Percentiles rank a stretch among this genome's conserved stretches.
These are phyloP conservation scores for Saturnia pavonia DNA, from an alignment of 2,888 invertebrate species.

Conservation along the genomic window DNA sequence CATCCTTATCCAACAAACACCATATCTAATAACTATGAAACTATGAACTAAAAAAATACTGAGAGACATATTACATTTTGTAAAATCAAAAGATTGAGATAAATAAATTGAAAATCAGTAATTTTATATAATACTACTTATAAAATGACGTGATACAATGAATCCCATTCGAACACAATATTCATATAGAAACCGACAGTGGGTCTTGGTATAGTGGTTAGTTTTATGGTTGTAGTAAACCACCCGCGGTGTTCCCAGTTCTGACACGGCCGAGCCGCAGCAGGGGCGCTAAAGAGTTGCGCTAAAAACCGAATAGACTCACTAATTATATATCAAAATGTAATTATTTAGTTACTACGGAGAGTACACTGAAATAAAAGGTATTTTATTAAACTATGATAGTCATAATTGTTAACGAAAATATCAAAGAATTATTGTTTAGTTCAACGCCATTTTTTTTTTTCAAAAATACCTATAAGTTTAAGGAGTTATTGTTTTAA, in stretches of 20 bases:
- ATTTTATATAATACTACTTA: conserved; percentile 12
- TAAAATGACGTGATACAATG: conserved; percentile 49
- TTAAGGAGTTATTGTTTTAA: not conserved
- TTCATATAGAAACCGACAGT: conserved; percentile 49
- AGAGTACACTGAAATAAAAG: not conserved
- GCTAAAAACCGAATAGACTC: conserved; percentile 45
- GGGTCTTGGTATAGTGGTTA: conserved; percentile 62
- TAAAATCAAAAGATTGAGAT: not conserved
- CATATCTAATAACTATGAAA: too few relatives aligned
- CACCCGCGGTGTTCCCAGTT: conserved; percentile 63
- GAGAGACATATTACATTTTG: too few relatives aligned
- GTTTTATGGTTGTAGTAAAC: conserved; percentile 68
- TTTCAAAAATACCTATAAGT: not conserved
- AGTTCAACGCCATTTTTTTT: not conserved
- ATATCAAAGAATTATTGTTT: not conserved
- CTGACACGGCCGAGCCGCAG: conserved; percentile 21
- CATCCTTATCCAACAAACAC: too few relatives aligned
- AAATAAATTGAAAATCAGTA: not conserved
- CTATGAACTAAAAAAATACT: too few relatives aligned
- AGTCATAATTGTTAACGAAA: not conserved
- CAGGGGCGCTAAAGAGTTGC: conserved; percentile 47
- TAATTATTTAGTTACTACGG: conserved; percentile 27
- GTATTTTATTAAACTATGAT: not conserved
- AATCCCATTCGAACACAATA: conserved; percentile 38
- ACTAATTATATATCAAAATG: conserved; percentile 42